Base-by-base conservation (phyloP, 2,797 vertebrate species). In the Amblyopsis hoosieri region DNA sequence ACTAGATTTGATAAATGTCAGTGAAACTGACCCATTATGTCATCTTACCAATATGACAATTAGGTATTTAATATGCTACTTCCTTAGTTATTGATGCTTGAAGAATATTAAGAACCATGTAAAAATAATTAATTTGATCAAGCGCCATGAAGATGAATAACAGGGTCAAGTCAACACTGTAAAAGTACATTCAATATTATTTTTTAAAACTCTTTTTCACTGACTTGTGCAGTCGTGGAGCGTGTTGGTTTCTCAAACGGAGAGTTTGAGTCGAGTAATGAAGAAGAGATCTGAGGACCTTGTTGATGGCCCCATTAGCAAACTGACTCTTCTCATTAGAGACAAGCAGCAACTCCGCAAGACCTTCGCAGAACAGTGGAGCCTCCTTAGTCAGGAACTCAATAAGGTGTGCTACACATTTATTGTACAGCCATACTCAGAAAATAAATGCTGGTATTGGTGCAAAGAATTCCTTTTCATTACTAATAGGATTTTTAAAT, bases 291-390 rank as follows among this genome's bases (percentile, higher is more conserved):
- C 96, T 0, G 97, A 99, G 65, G 95, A 95, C 15, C 89, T 99
- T 84, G 80, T 76, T 17, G 84, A 93, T 0, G 97, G 97, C 12
- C 97, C 97, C 0, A 89, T 98, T 80, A 95, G 92, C 90, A 98
- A 96, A 83, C 87, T 99, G 60, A 93, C 92, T 10, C 83, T 97
- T 71, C 94, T 99, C 56, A 96, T 98, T 76, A 94, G 93, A 0
- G 95, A 96, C 90, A 98, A 98, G 81, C 97, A 98, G 90, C 97
- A 96, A 80, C 92, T 99, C 37, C 94, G 95, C 47, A 96, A 93
- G 83, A 89, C 83, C 47, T 98, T 95, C 64, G 62, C 88, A 0
- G 97, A 98, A 60, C 95, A 94, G 75, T 98, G 96, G 96, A 95
- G 89, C 64, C 92, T 93, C 64, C 91, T 98, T 63, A 94, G 87